These are phyloP conservation scores for Lipophrys pholis DNA, from an alignment of 2,113 vertebrate species.

Conservation along the genomic window DNA sequence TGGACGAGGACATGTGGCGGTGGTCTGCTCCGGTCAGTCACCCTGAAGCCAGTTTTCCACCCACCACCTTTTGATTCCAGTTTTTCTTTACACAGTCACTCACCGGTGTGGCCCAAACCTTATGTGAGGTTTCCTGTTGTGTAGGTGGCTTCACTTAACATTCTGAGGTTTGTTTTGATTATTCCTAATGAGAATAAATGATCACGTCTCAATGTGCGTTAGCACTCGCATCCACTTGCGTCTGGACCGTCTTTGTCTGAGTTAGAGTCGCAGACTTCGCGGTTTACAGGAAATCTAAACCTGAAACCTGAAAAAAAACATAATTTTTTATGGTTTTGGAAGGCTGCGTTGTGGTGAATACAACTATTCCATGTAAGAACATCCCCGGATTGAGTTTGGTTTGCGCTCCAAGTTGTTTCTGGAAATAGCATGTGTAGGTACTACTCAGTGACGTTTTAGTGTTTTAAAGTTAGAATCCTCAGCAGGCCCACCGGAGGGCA, in stretches of 20 bases:
- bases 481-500: neutral
- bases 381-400: neutral
- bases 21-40: constrained; percentile 24
- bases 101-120: no score
- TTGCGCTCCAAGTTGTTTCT: neutral
- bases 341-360: no score
- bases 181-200: neutral
- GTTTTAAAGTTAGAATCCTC: neutral
- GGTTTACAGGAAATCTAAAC: no score
- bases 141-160: neutral
- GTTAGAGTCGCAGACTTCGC: no score
- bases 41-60: constrained; percentile 21
- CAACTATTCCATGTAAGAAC: no score
- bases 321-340: no score
- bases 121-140: neutral
- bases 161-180: neutral
- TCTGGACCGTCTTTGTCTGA: no score
- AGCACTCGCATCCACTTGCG: no score
- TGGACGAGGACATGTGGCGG: neutral
- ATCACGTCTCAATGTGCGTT: no score
- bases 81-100: neutral
- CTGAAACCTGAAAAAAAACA: no score
- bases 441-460: neutral
- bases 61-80: constrained; percentile 4
- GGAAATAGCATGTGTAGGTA: neutral